phyloP scores from a whole-genome alignment of 2,888 invertebrate species.

The Cryptus armator region DNA sequence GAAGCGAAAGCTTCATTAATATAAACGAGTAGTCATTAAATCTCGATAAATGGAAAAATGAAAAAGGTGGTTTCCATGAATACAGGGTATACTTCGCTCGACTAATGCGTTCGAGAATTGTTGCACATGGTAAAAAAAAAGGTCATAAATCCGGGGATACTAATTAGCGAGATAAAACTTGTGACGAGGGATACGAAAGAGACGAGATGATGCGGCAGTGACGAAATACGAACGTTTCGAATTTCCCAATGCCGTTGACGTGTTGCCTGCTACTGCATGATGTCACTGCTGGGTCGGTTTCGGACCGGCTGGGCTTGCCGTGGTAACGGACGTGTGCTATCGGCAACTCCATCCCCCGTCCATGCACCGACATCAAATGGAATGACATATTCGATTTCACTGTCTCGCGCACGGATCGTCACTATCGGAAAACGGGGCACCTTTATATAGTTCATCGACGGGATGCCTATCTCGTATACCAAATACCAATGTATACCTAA shows the following conservation, averaged over 20 bases:
- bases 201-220: slow-evolving; percentile 16
- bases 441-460: slow-evolving; percentile 18
- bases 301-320: slow-evolving; percentile 17
- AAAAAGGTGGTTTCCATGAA: neutral
- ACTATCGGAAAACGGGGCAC: slow-evolving; percentile 28
- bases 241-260: slow-evolving; percentile 37
- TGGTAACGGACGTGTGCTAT: slow-evolving; percentile 37
- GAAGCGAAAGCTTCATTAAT: too few species aligned
- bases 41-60: neutral
- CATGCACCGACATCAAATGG: slow-evolving; percentile 62
- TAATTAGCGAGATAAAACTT: slow-evolving; percentile 13
- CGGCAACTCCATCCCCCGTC: slow-evolving; percentile 39
- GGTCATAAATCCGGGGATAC: slow-evolving; percentile 12
- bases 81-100: neutral
- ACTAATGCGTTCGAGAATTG: neutral
- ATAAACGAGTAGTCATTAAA: neutral
- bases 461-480: slow-evolving; percentile 10
- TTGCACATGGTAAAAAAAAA: neutral
- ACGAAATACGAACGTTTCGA: slow-evolving; percentile 41
- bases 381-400: slow-evolving; percentile 70
- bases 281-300: slow-evolving; percentile 22
- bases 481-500: neutral
- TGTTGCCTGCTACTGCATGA: slow-evolving; percentile 23
- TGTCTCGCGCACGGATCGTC: slow-evolving; percentile 58
- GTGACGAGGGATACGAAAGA: slow-evolving; percentile 19